Base-by-base conservation (phyloP, 1,140 invertebrate species). In the Holotrichia oblita region DNA sequence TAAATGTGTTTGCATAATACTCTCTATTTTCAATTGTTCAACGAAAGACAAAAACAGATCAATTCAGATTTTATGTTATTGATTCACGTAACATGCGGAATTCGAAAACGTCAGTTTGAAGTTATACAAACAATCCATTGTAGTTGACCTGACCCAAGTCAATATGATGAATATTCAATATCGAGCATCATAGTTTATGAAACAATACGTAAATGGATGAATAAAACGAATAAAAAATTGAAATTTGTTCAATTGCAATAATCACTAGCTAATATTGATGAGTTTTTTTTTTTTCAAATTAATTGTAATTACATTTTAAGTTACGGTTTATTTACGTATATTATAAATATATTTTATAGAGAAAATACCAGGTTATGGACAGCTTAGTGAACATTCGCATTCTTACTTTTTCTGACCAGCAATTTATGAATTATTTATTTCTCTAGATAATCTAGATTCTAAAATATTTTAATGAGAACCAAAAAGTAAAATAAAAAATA, bases 91-190 rank as follows among this genome's bases (percentile, higher is more conserved):
- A 55, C 48, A 55, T 55, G 17, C 17, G 48, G 48, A 6, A 55
- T 55, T 55, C 48, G 4, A n/a, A 55, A 55, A n/a, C 48, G 48
- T 55, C 48, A n/a, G 48, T 0, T 55, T 2, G 14, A 44, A 55
- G 4, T 14, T 17, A 55, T n/a, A 55, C 48, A 55, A 55, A 55
- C 14, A 55, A 14, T n/a, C 48, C 48, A 55, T 55, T 55, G 48
- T 55, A n/a, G 48, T 55, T 55, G 48, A 55, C 48, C 48, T 55
- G 48, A 55, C 48, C 48, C 48, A 14, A 14, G 48, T 55, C 48
- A 14, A 17, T 55, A n/a, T 55, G 14, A 55, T 44, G 14, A 55
- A n/a, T 55, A 55, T 55, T 17, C 14, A 55, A n/a, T 17, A 4
- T 55, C 48, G 2, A 17, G 48, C 14, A 17, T 34, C 4, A 34